These are phyloP conservation scores for Eulemur rubriventer DNA, from an alignment of 2,797 vertebrate species.

Conservation along the genomic window DNA sequence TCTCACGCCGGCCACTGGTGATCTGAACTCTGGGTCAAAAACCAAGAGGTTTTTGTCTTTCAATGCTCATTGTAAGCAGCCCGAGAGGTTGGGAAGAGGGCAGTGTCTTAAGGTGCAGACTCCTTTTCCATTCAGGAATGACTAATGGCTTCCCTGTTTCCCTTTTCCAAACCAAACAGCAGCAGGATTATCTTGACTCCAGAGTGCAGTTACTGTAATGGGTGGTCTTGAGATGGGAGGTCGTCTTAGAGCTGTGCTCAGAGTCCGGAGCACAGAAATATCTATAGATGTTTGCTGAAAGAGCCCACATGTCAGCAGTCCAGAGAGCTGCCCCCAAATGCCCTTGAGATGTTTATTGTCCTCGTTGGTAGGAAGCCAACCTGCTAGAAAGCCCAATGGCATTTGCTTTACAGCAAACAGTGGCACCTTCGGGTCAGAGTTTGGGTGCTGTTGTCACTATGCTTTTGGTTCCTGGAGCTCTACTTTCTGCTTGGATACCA, in stretches of 20 bases:
- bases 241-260: not conserved
- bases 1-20: not conserved
- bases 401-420: not conserved
- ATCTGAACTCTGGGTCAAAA: not conserved
- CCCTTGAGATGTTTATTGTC: not conserved
- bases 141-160: not conserved
- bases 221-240: not conserved
- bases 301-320: not conserved
- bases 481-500: not conserved
- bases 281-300: not conserved
- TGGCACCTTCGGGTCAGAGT: not conserved
- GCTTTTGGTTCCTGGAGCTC: not conserved
- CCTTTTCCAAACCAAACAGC: conserved; percentile 50
- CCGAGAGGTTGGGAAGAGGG: not conserved
- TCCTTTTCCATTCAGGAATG: not conserved
- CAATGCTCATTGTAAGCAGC: not conserved
- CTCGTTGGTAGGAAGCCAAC: not conserved
- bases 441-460: not conserved
- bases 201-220: not conserved
- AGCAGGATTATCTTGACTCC: not conserved
- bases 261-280: not conserved
- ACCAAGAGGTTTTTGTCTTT: not conserved
- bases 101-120: accelerated
- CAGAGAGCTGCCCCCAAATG: not conserved
- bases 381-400: not conserved